Conservation (phyloP, 2,797 vertebrate species). For the Nasua narica region DNA sequence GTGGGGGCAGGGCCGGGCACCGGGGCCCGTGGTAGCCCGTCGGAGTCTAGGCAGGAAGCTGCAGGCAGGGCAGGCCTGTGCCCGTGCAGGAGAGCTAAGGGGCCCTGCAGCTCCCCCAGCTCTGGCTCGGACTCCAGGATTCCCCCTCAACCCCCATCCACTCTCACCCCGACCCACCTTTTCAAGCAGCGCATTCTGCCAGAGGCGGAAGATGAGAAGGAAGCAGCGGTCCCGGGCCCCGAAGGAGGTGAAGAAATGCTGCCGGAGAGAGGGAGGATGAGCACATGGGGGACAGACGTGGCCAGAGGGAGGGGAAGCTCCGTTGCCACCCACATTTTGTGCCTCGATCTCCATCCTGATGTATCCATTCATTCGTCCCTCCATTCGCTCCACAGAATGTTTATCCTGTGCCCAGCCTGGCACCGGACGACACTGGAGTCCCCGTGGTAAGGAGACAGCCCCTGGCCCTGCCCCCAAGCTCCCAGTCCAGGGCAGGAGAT, state of each 20-base stretch:
- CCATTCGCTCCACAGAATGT: neutral
- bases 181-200: constrained; percentile 94
- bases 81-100: neutral
- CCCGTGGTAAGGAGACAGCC: neutral
- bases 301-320: neutral
- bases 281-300: neutral
- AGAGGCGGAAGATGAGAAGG: constrained; percentile 93
- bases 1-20: neutral
- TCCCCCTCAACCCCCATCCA: neutral
- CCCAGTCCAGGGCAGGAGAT: neutral
- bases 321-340: neutral
- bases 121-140: neutral
- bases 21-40: neutral
- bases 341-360: neutral
- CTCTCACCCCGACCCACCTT: constrained; percentile 83
- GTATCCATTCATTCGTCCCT: neutral
- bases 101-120: neutral
- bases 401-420: neutral
- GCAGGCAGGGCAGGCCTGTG: fast-evolving
- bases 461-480: neutral
- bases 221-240: constrained; percentile 95
- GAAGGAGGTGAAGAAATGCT: constrained; percentile 97
- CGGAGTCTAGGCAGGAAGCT: neutral
- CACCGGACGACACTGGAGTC: neutral
- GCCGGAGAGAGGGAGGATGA: neutral